These are phyloP conservation scores for Cryptophagus acutangulus DNA, from an alignment of 2,888 invertebrate genomes.

Conservation along the genomic window DNA sequence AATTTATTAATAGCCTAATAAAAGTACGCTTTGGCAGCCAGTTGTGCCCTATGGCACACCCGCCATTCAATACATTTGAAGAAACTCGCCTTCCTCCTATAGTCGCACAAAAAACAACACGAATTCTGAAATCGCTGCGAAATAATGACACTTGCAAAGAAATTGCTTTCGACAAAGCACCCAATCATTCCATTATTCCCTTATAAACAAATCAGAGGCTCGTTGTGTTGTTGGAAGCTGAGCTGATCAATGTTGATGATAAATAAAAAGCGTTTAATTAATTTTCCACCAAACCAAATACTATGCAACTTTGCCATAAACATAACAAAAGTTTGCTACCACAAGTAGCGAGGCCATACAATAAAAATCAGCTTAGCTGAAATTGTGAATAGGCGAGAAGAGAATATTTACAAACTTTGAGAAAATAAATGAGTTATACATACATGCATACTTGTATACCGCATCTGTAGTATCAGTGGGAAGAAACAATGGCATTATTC, in stretches of 20 bases:
- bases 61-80: slow-evolving; percentile 42
- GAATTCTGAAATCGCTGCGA: slow-evolving; percentile 36
- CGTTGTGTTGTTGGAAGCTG: too few relatives aligned
- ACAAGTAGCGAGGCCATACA: background rate
- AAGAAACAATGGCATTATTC: slow-evolving; percentile 3
- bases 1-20: slow-evolving; percentile 51
- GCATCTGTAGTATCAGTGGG: too few relatives aligned
- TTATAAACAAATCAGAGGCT: slow-evolving; percentile 5
- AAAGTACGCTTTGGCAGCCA: slow-evolving; percentile 44
- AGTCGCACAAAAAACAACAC: slow-evolving; percentile 36
- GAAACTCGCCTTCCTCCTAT: slow-evolving; percentile 38
- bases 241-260: too few relatives aligned
- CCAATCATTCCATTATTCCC: slow-evolving; percentile 20
- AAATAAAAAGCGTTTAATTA: too few relatives aligned
- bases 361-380: background rate
- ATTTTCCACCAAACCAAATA: slow-evolving; percentile 7
- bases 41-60: slow-evolving; percentile 39
- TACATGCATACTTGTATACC: background rate
- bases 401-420: too few relatives aligned
- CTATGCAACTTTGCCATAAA: too few relatives aligned
- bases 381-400: background rate
- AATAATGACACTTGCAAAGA: slow-evolving; percentile 39
- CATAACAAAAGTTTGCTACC: too few relatives aligned
- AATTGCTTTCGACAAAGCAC: slow-evolving; percentile 31
- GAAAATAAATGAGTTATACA: background rate